phyloP scores from a whole-genome alignment of 2,113 vertebrate genomes.

The Nerophis lumbriciformis region DNA sequence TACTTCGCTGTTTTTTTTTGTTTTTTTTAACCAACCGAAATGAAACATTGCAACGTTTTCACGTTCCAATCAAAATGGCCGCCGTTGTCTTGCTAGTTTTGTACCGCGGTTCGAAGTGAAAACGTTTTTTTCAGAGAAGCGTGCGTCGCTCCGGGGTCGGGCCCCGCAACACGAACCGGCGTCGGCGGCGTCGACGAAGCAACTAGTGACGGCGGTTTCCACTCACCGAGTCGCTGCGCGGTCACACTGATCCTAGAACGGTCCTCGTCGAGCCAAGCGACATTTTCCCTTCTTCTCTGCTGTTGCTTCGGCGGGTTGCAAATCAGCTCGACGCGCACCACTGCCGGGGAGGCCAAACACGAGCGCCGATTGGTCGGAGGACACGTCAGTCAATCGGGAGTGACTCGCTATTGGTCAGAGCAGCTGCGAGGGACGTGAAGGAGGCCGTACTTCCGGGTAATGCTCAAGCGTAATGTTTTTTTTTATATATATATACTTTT shows the following conservation, averaged over 20 bases:
- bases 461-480: too few species aligned
- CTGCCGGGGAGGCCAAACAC: constrained; percentile 4
- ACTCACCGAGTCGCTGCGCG: constrained; percentile 60
- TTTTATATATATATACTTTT: too few species aligned
- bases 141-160: not conserved
- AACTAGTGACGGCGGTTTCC: constrained; percentile 54
- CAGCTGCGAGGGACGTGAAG: accelerated
- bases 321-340: constrained; percentile 58
- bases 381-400: not conserved
- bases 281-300: constrained; percentile 66
- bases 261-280: constrained; percentile 55
- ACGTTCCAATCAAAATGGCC: not conserved
- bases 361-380: constrained; percentile 13
- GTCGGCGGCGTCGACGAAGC: constrained; percentile 10
- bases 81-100: not conserved
- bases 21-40: too few species aligned
- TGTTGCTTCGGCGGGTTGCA: constrained; percentile 66
- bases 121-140: not conserved
- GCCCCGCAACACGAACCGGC: constrained; percentile 2
- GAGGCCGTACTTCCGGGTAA: constrained; percentile 33
- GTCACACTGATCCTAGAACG: constrained; percentile 77
- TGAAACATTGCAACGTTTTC: too few species aligned
- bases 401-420: constrained; percentile 28
- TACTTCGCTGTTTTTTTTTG: too few species aligned
- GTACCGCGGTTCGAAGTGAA: constrained; percentile 9